Conservation (phyloP, 2,113 vertebrate species). For the Loxodonta africana region DNA sequence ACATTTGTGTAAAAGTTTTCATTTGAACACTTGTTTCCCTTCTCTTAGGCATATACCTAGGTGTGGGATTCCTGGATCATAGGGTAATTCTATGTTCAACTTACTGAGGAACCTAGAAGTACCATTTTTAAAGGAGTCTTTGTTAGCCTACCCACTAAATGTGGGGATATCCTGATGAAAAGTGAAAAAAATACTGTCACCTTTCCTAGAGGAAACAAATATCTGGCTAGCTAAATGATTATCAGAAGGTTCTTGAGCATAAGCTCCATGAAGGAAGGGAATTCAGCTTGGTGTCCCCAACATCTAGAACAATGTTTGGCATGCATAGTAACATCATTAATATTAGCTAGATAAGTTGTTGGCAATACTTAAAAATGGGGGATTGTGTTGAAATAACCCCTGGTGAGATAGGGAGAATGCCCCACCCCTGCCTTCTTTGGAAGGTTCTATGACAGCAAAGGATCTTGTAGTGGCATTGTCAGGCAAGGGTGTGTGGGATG, state of each 20-base stretch:
- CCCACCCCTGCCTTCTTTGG: no score
- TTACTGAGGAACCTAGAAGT: not conserved
- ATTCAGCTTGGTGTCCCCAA: accelerated
- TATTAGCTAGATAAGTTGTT: not conserved
- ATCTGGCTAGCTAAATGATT: not conserved
- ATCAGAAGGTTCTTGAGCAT: not conserved
- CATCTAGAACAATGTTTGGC: not conserved
- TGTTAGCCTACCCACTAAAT: not conserved
- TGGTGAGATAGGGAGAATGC: not conserved
- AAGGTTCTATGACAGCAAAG: not conserved
- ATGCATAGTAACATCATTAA: accelerated
- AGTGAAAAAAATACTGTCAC: not conserved
- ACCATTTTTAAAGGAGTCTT: not conserved
- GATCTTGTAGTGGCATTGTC: not conserved
- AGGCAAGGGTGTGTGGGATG: not conserved
- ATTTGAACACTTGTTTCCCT: not conserved
- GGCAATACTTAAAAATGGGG: not conserved
- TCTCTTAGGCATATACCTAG: not conserved
- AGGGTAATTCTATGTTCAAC: not conserved
- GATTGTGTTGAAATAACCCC: accelerated
- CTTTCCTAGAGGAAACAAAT: not conserved
- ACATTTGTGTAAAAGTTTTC: no score
- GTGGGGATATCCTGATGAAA: not conserved
- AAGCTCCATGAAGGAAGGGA: not conserved
- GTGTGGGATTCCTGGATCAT: not conserved